phyloP scores from a whole-genome alignment of 2,797 vertebrate species.

The Gephyroberyx darwinii region DNA sequence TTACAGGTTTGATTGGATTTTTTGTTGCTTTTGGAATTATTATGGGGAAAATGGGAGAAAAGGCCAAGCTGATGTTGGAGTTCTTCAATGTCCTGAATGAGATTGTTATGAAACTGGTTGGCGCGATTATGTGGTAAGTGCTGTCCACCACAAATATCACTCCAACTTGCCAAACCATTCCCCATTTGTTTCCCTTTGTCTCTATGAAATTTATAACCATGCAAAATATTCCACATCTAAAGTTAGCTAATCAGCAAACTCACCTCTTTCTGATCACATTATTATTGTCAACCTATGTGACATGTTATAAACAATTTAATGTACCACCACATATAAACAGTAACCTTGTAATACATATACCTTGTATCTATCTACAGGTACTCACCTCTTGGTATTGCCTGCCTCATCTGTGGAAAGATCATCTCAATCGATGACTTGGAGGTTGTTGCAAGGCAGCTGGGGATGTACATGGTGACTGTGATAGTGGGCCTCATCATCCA shows the following conservation, averaged over 20 bases:
- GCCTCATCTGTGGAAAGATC: slow-evolving; percentile 98
- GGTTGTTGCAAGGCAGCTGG: slow-evolving; percentile 93
- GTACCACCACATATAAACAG: too few species aligned
- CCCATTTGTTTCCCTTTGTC: background rate
- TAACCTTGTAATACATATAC: too few species aligned
- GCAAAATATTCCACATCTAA: background rate
- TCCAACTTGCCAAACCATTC: background rate
- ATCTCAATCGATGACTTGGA: slow-evolving; percentile 97
- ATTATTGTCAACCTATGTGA: too few species aligned
- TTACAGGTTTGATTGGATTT: slow-evolving; percentile 95
- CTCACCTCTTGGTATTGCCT: slow-evolving; percentile 95
- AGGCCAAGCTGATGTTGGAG: slow-evolving; percentile 97
- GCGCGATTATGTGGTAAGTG: slow-evolving; percentile 98
- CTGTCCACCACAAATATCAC: background rate
- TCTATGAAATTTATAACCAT: background rate
- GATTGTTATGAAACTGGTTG: slow-evolving; percentile 95
- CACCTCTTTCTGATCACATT: too few species aligned
- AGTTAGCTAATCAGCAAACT: too few species aligned
- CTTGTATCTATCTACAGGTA: slow-evolving; percentile 84
- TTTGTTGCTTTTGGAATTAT: slow-evolving; percentile 97
- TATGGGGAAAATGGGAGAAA: slow-evolving; percentile 99
- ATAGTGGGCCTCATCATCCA: slow-evolving; percentile 97
- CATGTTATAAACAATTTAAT: too few species aligned
- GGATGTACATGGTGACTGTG: slow-evolving; percentile 99
- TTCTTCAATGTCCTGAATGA: slow-evolving; percentile 99